Evolutionary conservation across 2,888 invertebrate genomes (phyloP), one percentile per base, ranked within the genome.

Genomic region (Noctua janthina): DNA sequence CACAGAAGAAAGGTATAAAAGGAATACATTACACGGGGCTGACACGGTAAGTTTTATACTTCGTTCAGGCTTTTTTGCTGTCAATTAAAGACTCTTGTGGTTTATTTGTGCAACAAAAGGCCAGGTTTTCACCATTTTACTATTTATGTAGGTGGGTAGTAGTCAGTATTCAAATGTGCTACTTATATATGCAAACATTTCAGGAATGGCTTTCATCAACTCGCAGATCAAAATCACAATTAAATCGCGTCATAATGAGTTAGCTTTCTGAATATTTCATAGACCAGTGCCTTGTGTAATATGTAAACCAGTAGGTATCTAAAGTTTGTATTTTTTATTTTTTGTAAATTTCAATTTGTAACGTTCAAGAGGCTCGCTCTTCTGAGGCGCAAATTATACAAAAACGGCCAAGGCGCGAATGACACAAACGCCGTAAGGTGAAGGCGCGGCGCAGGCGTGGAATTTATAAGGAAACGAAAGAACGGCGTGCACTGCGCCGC

Each of bases 11-110:
- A 75, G 67, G 39, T 79, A 67, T 69, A 82, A 83, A 86, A 74
- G 67, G 80, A 90, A 86, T 88, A 86, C 69, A 81, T 86, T 74
- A 87, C 2, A 78, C 79, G 51, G 66, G 29, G 68, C 39, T 66
- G 75, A 78, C 75, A 74, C 35, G 15, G 54, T 68, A 39, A 51
- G 29, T 51, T 59, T 43, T 35, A 59, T 59, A 23, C 43, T n/a
- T 5, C 5, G 1, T 62, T 43, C 49, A 73, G 54, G 17, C 1
- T 17, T 59, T 76, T 74, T 56, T 43, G 51, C 39, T 49, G 39
- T 23, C 67, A 43, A 68, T 29, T 54, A 51, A 43, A 51, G 2
- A 8, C n/a, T 68, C 11, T 59, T 17, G 15, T 43, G 17, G 29
- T 66, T 78, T 43, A 11, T 6, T 67, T 29, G 39, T 23, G n/a